Evolutionary conservation across 2,113 vertebrate species (phyloP).

Genomic region (Coregonus clupeaformis): DNA sequence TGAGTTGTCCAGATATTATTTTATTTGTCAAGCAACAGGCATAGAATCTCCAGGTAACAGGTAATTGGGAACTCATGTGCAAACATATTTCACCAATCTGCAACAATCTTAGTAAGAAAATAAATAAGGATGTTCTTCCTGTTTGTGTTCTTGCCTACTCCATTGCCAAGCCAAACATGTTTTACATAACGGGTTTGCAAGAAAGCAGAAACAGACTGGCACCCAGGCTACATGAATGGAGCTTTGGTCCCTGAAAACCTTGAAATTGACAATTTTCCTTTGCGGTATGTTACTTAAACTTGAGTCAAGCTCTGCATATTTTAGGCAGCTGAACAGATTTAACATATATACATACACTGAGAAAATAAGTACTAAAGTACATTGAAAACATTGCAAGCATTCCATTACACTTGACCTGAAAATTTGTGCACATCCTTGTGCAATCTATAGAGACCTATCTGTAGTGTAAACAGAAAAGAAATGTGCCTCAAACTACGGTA

Average conservation of each 20-base stretch:
- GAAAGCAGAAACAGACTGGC: background rate
- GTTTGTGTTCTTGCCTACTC: too few species aligned
- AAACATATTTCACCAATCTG: background rate
- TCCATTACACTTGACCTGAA: background rate
- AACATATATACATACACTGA: too few species aligned
- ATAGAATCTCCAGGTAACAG: background rate
- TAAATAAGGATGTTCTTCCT: background rate
- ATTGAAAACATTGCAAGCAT: background rate
- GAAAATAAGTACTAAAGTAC: too few species aligned
- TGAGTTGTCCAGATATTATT: background rate
- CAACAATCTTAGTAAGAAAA: background rate
- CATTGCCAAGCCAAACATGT: too few species aligned
- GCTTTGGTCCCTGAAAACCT: slow-evolving; percentile 5
- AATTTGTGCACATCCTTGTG: background rate
- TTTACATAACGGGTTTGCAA: too few species aligned
- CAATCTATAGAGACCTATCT: background rate
- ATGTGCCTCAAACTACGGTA: background rate
- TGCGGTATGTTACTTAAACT: background rate
- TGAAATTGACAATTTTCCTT: background rate
- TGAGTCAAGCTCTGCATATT: background rate
- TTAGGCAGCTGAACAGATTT: background rate
- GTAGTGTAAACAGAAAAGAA: background rate
- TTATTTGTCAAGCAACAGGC: slow-evolving; percentile 4
- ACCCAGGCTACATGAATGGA: background rate
- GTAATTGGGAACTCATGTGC: background rate